Base-by-base conservation (phyloP, 2,888 invertebrate genomes). In the Morpho achilles region DNA sequence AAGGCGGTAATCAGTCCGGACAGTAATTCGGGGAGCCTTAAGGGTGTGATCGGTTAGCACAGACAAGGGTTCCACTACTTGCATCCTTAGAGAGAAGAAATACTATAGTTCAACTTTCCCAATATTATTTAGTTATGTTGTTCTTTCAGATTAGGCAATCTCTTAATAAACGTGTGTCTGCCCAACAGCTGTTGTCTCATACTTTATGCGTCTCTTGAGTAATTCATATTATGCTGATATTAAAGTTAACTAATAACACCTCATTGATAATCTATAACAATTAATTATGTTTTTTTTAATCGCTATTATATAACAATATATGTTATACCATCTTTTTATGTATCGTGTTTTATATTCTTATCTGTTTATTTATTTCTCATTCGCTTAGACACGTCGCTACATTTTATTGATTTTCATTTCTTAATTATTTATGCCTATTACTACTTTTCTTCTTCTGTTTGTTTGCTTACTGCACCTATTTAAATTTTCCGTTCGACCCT, bases 101-200 rank as follows among this genome's bases (percentile, higher is more conserved):
- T 88, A 88, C 84, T 87, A 87, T 83, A 85, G 84, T 87, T 85
- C 83, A 86, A 86, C 84, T 86, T 87, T 86, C 84, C 86, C 84
- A 77, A 82, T 87, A 88, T 80, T 87, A 87, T 88, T 87, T 88
- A 87, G 88, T 88, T 90, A 84, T 87, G 87, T 90, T 84, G 85
- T 84, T 87, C 87, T 87, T 87, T 76, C 81, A 84, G 87, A 89
- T 90, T 87, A 88, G 81, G 82, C 82, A 85, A 86, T 88, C 82
- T 81, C 87, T 86, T 83, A 80, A 88, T 87, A 89, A 88, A 88
- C 86, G 87, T 79, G 82, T 79, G 82, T 86, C 80, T 79, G 71
- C 71, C 72, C 78, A 81, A 80, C 85, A 85, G 86, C 80, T 86
- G 83, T 79, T 80, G 79, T 84, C 80, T 80, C 80, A 84, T 82